A percentile compares a stretch with the other conserved stretches of the same genome.
Evolutionary conservation across 2,888 invertebrate genomes (phyloP).

Genomic region (Thymelicus sylvestris): DNA sequence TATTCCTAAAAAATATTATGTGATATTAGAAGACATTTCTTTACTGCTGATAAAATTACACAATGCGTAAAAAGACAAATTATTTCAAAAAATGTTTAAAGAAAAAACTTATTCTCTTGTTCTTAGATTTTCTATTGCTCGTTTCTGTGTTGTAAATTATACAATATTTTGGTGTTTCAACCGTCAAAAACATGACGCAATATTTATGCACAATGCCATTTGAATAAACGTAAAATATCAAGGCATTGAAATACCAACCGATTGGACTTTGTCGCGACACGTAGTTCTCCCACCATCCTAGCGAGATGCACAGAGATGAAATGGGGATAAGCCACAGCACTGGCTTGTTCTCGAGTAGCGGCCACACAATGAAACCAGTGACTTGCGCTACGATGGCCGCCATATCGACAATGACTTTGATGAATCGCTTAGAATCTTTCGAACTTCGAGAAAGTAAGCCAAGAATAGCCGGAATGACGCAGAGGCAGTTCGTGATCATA

Average conservation of each 20-base stretch:
- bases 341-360: conserved; percentile 90
- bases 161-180: no score
- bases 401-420: conserved; percentile 93
- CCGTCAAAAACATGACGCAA: no score
- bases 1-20: conserved; percentile 77
- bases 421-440: conserved; percentile 90
- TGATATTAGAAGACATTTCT: neutral
- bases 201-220: no score
- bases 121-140: no score
- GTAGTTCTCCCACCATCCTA: conserved; percentile 99
- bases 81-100: no score
- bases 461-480: conserved; percentile 93
- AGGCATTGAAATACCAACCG: conserved; percentile 71
- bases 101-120: no score
- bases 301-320: conserved; percentile 93
- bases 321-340: conserved; percentile 94
- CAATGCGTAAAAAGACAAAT: no score
- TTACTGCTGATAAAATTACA: no score
- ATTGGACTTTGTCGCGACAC: conserved; percentile 94
- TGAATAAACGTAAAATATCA: no score
- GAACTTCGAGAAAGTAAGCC: conserved; percentile 93
- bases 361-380: conserved; percentile 96
- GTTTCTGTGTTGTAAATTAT: no score
- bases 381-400: conserved; percentile 94
- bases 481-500: conserved; percentile 98